Evolutionary conservation across 2,797 vertebrate genomes (phyloP).

Genomic region (Aplochiton taeniatus): DNA sequence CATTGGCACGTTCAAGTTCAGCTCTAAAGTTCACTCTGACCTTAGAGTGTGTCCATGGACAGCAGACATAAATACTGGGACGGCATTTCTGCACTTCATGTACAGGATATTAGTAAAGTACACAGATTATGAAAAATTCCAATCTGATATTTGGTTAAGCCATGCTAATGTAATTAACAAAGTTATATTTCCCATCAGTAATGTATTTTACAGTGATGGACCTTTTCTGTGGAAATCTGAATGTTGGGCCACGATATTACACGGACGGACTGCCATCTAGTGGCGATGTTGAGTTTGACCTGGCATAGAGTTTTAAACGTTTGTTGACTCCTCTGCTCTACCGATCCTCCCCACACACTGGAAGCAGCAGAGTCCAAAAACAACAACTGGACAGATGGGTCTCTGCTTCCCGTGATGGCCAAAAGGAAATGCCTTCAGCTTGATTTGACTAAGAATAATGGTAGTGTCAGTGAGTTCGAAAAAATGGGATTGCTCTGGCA

Average conservation of each 20-base stretch:
- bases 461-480: background rate
- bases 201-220: too few relatives aligned
- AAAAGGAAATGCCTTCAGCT: constrained; percentile 9
- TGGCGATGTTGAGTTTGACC: constrained; percentile 17
- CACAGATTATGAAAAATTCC: too few relatives aligned
- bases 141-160: too few relatives aligned
- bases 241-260: background rate
- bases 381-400: background rate
- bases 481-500: too few relatives aligned
- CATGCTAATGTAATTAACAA: too few relatives aligned
- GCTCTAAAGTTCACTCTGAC: background rate
- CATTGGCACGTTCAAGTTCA: constrained; percentile 1
- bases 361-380: constrained; percentile 8
- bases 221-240: background rate
- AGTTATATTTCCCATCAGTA: too few relatives aligned
- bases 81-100: too few relatives aligned
- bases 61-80: too few relatives aligned
- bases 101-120: too few relatives aligned
- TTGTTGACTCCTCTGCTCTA: background rate
- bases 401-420: background rate
- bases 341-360: background rate
- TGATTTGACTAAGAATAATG: constrained; percentile 3
- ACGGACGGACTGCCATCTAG: constrained; percentile 49
- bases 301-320: background rate
- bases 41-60: background rate